A percentile compares a stretch with the other conserved stretches of the same genome.
Evolutionary conservation across 1,140 invertebrate species (phyloP).

Genomic region (Streblospio benedicti): DNA sequence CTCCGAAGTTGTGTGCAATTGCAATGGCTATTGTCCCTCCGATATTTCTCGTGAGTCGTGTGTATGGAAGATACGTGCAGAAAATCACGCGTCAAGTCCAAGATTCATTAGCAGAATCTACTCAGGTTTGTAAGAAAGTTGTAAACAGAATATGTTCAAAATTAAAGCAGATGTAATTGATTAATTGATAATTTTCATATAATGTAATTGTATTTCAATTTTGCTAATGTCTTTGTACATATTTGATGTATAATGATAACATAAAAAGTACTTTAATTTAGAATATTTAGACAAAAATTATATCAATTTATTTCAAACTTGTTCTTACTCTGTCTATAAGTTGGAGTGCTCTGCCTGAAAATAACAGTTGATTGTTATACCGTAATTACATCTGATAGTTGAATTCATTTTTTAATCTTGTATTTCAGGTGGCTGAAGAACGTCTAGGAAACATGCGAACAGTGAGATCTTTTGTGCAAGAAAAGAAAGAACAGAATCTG

Average conservation of each 20-base stretch:
- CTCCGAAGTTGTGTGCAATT: slow-evolving; percentile 73
- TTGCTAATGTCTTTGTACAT: no score
- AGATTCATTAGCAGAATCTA: slow-evolving; percentile 72
- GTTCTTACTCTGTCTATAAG: no score
- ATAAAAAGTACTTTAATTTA: no score
- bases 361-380: no score
- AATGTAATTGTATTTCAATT: no score
- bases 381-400: no score
- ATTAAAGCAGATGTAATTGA: neutral
- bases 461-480: slow-evolving; percentile 84
- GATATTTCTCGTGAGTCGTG: slow-evolving; percentile 71
- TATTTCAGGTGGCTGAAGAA: slow-evolving; percentile 67
- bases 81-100: slow-evolving; percentile 76
- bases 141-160: neutral
- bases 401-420: slow-evolving; percentile 2
- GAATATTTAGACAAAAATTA: no score
- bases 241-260: no score
- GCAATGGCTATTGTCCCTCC: slow-evolving; percentile 80
- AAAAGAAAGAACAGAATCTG: slow-evolving; percentile 62
- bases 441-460: slow-evolving; percentile 86
- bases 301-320: no score
- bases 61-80: slow-evolving; percentile 79
- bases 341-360: no score
- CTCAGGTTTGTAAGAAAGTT: slow-evolving; percentile 51
- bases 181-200: slow-evolving; percentile 2